A percentile compares a stretch with the other conserved stretches of the same genome.
Conservation (phyloP, 2,888 invertebrate genomes). For the Suillia variegata region DNA sequence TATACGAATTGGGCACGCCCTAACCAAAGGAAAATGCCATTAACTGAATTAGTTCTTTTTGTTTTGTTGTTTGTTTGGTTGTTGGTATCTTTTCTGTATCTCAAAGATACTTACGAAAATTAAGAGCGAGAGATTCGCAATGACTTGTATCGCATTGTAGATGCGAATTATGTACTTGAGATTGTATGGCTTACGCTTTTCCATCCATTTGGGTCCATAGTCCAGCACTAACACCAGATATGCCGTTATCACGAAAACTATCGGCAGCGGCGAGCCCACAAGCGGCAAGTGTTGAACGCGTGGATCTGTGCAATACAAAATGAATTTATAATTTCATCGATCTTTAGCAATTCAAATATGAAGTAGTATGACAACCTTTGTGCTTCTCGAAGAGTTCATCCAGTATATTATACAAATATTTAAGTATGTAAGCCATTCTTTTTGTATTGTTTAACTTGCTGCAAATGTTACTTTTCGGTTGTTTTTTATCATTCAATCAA, state of each 20-base stretch:
- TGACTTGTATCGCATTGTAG: conserved; percentile 70
- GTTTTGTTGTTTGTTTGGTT: no score
- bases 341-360: not conserved
- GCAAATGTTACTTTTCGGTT: no score
- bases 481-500: no score
- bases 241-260: conserved; percentile 63
- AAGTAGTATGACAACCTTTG: conserved; percentile 30
- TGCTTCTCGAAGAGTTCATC: conserved; percentile 37
- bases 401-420: conserved; percentile 38
- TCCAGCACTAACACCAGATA: conserved; percentile 75
- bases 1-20: conserved; percentile 39
- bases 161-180: conserved; percentile 69
- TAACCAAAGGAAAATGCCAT: conserved; percentile 16
- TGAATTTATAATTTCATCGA: no score
- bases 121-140: conserved; percentile 39
- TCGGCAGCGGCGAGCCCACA: conserved; percentile 70
- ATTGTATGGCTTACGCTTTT: conserved; percentile 68
- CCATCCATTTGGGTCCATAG: conserved; percentile 77
- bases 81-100: not conserved
- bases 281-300: conserved; percentile 70
- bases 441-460: no score
- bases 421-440: conserved; percentile 41
- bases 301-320: conserved; percentile 37
- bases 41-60: not conserved
- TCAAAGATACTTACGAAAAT: conserved; percentile 23